phyloP scores from a whole-genome alignment of 2,797 vertebrate species.

The Synaphobranchus kaupii region DNA sequence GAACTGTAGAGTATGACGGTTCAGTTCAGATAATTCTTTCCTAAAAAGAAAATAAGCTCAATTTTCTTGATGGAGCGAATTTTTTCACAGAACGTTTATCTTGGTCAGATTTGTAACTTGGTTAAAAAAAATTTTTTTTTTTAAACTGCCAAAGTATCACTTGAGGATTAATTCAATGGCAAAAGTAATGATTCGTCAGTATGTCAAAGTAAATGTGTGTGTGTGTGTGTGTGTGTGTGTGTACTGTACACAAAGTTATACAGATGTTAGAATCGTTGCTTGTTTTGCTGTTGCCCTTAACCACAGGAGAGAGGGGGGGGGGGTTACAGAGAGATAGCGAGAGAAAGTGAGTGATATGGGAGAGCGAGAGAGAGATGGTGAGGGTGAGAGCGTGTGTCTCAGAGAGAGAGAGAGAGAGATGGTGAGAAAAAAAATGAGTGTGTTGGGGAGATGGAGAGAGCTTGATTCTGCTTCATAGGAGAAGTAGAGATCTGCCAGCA shows the following conservation, averaged over 20 bases:
- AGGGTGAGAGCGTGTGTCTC: too few species aligned
- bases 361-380: not conserved
- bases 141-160: not conserved
- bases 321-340: too few species aligned
- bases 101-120: not conserved
- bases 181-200: not conserved
- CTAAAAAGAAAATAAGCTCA: not conserved
- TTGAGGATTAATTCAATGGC: not conserved
- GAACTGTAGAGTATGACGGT: not conserved
- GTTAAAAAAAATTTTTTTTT: too few species aligned
- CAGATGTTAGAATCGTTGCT: too few species aligned
- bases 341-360: not conserved
- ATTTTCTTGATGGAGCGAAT: not conserved
- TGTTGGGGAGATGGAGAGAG: not conserved
- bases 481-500: not conserved
- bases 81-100: not conserved
- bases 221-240: not conserved
- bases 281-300: too few species aligned
- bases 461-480: not conserved
- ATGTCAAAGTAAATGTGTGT: not conserved
- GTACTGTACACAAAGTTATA: too few species aligned
- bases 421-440: not conserved
- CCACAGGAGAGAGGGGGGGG: too few species aligned
- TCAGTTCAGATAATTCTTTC: conserved; percentile 21
- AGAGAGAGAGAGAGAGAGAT: not conserved